phyloP scores from a whole-genome alignment of 2,113 vertebrate genomes.

The Dipodomys merriami region DNA sequence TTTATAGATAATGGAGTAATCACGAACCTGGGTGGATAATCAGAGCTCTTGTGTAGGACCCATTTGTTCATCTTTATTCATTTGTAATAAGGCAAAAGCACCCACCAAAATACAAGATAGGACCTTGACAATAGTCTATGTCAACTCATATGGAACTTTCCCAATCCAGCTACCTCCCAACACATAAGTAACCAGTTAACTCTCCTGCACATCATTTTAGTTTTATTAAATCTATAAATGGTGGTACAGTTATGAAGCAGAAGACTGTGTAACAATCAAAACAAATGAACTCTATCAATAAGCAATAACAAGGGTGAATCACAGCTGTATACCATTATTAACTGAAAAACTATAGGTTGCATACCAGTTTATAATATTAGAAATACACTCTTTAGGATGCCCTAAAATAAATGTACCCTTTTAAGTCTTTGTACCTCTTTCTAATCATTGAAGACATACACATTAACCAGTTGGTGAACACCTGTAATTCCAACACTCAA shows the following conservation, averaged over 20 bases:
- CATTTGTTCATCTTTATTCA: neutral
- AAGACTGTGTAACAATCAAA: neutral
- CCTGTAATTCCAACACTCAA: neutral
- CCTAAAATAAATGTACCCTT: neutral
- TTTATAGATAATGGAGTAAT: neutral
- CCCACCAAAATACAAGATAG: neutral
- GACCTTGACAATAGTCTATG: constrained; percentile 10
- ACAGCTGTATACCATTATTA: neutral
- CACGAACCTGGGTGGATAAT: neutral
- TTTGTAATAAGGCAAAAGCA: constrained; percentile 32
- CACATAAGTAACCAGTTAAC: neutral
- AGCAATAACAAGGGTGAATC: neutral
- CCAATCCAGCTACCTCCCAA: neutral
- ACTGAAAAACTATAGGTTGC: neutral
- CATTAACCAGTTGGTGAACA: neutral
- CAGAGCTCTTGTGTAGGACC: neutral
- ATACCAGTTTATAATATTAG: neutral
- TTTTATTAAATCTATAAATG: neutral
- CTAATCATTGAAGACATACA: neutral
- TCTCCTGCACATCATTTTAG: neutral
- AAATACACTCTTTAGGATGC: neutral
- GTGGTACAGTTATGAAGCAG: neutral
- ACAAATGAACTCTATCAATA: constrained; percentile 13
- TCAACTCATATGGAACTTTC: neutral
- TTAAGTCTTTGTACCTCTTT: neutral